These are phyloP conservation scores for Agrochola circellaris DNA, from an alignment of 2,888 invertebrate species.

Conservation along the genomic window DNA sequence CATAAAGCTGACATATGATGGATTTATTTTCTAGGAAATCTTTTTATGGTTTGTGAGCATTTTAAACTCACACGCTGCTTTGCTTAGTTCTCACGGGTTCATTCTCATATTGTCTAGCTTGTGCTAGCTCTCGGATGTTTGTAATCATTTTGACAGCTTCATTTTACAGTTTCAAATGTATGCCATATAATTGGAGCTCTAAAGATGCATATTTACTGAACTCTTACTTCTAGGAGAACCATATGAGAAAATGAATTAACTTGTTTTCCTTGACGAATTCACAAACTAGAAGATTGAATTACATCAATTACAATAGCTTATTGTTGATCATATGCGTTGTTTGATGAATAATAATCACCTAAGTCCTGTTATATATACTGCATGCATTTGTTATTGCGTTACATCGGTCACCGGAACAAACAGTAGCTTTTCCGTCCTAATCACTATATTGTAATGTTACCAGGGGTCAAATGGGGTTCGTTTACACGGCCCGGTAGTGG, in stretches of 20 bases:
- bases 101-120: slow-evolving; percentile 62
- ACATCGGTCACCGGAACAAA: slow-evolving; percentile 41
- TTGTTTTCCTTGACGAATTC: slow-evolving; percentile 1
- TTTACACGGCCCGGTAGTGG: slow-evolving; percentile 74
- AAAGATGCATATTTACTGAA: not conserved
- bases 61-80: slow-evolving; percentile 49
- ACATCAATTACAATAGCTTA: slow-evolving; percentile 43
- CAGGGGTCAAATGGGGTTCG: slow-evolving; percentile 77
- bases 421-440: slow-evolving; percentile 52
- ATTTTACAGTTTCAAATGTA: slow-evolving; percentile 22
- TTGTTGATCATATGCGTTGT: slow-evolving; percentile 30
- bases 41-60: slow-evolving; percentile 39
- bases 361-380: slow-evolving; percentile 1
- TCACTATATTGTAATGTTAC: slow-evolving; percentile 51
- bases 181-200: not conserved
- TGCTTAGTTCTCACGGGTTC: slow-evolving; percentile 64
- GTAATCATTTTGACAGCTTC: slow-evolving; percentile 15
- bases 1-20: slow-evolving; percentile 14
- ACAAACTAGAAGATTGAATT: slow-evolving; percentile 9
- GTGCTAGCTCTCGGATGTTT: slow-evolving; percentile 53
- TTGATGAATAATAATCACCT: slow-evolving; percentile 42
- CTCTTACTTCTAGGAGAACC: not conserved
- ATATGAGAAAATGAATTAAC: slow-evolving; percentile 6
- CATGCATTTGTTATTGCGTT: slow-evolving; percentile 22
- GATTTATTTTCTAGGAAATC: slow-evolving; percentile 29